Evolutionary conservation across 2,888 invertebrate genomes (phyloP).

Genomic region (Brenthis ino): DNA sequence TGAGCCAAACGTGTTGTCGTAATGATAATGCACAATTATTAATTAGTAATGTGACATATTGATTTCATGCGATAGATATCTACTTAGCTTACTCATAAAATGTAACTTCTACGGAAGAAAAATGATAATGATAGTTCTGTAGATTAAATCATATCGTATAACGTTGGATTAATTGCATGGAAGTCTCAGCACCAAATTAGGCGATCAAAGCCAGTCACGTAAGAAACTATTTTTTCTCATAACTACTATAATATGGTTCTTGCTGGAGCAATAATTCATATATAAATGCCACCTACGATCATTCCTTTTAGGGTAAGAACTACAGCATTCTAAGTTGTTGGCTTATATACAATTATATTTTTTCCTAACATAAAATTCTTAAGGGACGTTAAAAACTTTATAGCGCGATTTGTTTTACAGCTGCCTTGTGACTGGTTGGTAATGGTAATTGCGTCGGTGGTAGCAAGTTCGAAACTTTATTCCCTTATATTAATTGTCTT

Average conservation of each 20-base stretch:
- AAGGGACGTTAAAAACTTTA: too few species aligned
- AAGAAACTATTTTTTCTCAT: slow-evolving; percentile 32
- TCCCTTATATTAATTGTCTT: too few species aligned
- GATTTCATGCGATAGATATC: too few species aligned
- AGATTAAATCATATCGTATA: slow-evolving; percentile 9
- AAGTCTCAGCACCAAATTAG: slow-evolving; percentile 36
- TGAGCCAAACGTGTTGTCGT: too few species aligned
- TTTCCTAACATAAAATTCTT: neutral
- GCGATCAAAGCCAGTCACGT: slow-evolving; percentile 31
- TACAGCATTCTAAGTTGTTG: slow-evolving; percentile 22
- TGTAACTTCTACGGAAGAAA: slow-evolving; percentile 4
- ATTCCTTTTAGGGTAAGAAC: slow-evolving; percentile 50
- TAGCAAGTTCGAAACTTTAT: too few species aligned
- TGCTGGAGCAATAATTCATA: slow-evolving; percentile 51
- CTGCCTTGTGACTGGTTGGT: too few species aligned
- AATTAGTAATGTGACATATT: too few species aligned
- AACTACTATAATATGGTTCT: slow-evolving; percentile 35
- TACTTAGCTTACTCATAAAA: neutral
- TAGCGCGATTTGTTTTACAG: too few species aligned
- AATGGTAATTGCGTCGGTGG: too few species aligned
- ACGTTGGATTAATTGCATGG: slow-evolving; percentile 21
- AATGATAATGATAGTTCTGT: slow-evolving; percentile 6
- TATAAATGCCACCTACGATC: slow-evolving; percentile 54
- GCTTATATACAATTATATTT: neutral
- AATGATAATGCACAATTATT: too few species aligned